Percentiles rank a stretch among this genome's conserved stretches.
These are phyloP conservation scores for Eupithecia subfuscata DNA, from an alignment of 2,888 invertebrate genomes.

Conservation along the genomic window DNA sequence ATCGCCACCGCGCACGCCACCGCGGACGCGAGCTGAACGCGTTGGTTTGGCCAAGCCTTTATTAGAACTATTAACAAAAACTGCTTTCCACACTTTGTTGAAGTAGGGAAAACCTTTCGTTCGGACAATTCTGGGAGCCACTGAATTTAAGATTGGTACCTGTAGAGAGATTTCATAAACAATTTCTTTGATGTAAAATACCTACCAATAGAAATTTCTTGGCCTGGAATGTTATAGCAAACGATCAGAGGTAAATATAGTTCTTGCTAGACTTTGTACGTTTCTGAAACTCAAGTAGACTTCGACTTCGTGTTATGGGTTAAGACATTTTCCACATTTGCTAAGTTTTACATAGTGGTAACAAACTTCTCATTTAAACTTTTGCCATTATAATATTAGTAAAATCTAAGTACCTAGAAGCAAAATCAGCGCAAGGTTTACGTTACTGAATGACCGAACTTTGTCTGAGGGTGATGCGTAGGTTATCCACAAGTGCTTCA, in stretches of 20 bases:
- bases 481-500: conserved; percentile 6
- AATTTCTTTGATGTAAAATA: conserved; percentile 1
- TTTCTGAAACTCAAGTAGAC: neutral
- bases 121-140: neutral
- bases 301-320: neutral
- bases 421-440: conserved; percentile 6
- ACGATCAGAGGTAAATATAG: neutral
- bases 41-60: no score
- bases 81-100: neutral
- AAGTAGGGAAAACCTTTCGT: neutral
- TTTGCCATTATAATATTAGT: neutral
- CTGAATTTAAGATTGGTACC: neutral
- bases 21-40: no score
- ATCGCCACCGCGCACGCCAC: no score
- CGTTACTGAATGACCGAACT: conserved; percentile 1
- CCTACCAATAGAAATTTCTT: neutral
- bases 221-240: neutral
- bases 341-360: neutral
- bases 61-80: neutral
- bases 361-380: conserved; percentile 8
- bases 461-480: conserved; percentile 9
- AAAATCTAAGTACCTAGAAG: neutral
- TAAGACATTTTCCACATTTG: neutral
- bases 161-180: neutral
- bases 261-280: neutral